Conservation (phyloP, 35 echinoderm and acorn worm species). For the Chiridota heheva region DNA sequence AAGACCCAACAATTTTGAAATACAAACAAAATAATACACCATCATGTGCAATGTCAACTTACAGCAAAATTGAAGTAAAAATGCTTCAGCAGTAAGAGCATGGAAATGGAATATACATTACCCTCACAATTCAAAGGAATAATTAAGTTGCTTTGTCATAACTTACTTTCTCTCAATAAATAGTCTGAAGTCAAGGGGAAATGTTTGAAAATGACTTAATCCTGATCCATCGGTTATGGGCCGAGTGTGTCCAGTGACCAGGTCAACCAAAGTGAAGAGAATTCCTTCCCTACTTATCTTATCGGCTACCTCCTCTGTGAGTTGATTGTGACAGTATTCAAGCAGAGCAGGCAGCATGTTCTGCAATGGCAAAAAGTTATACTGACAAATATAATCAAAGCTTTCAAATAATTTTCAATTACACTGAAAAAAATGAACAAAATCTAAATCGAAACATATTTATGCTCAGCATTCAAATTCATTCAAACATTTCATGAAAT, state of each 20-base stretch:
- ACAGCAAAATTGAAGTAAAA: too few species aligned
- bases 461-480: too few species aligned
- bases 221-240: constrained; percentile 21
- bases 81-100: too few species aligned
- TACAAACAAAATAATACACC: too few species aligned
- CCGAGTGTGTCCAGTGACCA: constrained; percentile 28
- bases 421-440: neutral
- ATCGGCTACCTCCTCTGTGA: neutral
- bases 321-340: neutral
- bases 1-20: too few species aligned
- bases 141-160: neutral
- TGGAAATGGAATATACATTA: too few species aligned
- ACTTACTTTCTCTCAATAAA: constrained; percentile 50
- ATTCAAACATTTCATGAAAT: too few species aligned
- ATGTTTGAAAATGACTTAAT: constrained; percentile 32
- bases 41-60: too few species aligned
- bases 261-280: constrained; percentile 56
- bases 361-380: neutral
- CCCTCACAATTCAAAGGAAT: neutral
- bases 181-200: constrained; percentile 69
- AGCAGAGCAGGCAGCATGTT: constrained; percentile 13
- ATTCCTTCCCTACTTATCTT: constrained; percentile 40
- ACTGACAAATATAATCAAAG: neutral
- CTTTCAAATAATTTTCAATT: neutral
- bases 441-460: too few species aligned